These are phyloP conservation scores for Lagopus leucura DNA, from an alignment of 2,113 vertebrate species.

Conservation along the genomic window DNA sequence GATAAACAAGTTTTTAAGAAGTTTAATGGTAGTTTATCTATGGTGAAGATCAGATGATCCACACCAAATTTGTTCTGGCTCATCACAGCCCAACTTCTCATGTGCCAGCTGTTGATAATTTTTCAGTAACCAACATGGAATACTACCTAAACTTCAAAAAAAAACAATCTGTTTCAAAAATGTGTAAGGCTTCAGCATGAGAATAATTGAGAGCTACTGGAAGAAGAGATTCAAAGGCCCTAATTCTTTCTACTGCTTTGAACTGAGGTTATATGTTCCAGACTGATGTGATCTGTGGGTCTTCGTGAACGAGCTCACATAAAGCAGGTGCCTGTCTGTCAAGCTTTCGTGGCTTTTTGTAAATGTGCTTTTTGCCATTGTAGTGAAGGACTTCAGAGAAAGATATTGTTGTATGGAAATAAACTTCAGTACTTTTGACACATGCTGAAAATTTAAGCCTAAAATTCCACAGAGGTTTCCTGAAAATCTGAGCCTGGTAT, in stretches of 20 bases:
- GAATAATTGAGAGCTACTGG: not conserved
- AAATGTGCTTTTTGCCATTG: not conserved
- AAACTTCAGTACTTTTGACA: not conserved
- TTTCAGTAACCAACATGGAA: slow-evolving; percentile 46
- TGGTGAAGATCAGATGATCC: slow-evolving; percentile 45
- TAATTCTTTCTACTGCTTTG: not conserved
- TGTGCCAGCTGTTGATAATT: slow-evolving; percentile 48
- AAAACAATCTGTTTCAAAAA: not conserved
- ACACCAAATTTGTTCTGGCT: slow-evolving; percentile 56
- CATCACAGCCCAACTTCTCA: slow-evolving; percentile 51
- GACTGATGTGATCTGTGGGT: not conserved
- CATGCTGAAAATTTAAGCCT: not conserved
- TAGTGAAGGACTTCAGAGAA: not conserved
- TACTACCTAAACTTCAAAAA: slow-evolving; percentile 19
- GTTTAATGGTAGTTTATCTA: slow-evolving; percentile 44
- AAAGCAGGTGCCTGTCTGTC: not conserved
- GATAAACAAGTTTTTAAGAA: slow-evolving; percentile 33
- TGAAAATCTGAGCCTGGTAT: not conserved
- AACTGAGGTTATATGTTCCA: not conserved
- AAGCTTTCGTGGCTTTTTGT: not conserved
- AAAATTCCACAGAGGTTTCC: not conserved
- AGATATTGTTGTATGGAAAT: not conserved
- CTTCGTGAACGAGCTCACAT: not conserved
- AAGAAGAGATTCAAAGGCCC: not conserved
- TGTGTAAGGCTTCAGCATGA: not conserved